These are phyloP conservation scores for Erpornis zantholeuca DNA, from an alignment of 2,113 vertebrate species.

Conservation along the genomic window DNA sequence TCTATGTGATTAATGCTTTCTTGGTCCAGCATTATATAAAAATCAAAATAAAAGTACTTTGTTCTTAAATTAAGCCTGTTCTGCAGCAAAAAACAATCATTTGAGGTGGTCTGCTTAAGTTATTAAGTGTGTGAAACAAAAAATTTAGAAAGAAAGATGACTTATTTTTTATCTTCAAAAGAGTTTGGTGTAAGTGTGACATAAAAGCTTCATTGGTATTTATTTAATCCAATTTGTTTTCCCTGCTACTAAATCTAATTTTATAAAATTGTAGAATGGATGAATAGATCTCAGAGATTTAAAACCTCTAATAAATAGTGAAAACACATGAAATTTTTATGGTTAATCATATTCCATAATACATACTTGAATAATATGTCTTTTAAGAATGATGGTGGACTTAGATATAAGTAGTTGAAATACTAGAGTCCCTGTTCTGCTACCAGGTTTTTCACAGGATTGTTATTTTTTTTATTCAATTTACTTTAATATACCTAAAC, in stretches of 20 bases:
- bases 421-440: neutral
- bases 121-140: neutral
- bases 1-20: neutral
- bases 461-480: neutral
- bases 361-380: neutral
- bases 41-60: neutral
- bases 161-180: neutral
- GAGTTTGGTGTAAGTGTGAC: neutral
- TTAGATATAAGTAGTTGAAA: neutral
- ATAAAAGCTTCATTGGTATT: neutral
- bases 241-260: neutral
- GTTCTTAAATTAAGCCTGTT: neutral
- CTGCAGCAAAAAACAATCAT: neutral
- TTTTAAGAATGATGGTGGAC: neutral
- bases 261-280: neutral
- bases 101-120: neutral
- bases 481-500: neutral
- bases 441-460: neutral
- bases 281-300: neutral
- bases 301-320: neutral
- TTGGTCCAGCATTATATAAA: neutral
- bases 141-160: neutral
- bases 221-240: neutral
- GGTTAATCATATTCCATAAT: neutral
- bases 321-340: neutral